A percentile compares a stretch with the other conserved stretches of the same genome.
These are phyloP conservation scores for Troglohyphantes excavatus DNA, from an alignment of 2,888 invertebrate species.

Conservation along the genomic window DNA sequence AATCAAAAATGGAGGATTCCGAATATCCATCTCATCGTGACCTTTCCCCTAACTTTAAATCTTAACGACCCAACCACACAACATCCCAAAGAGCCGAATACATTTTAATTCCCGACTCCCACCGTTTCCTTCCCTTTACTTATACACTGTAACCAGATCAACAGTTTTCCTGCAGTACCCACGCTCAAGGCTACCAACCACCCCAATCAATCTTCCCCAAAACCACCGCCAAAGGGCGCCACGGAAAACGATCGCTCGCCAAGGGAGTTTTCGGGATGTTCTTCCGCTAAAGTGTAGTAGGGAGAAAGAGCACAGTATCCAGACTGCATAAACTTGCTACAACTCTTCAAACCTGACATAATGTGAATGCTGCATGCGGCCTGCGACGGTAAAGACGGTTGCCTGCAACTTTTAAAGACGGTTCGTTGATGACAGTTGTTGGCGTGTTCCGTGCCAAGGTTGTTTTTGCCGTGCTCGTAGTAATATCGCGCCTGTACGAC, in stretches of 20 bases:
- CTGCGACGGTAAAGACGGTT: not conserved
- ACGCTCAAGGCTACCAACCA: not conserved
- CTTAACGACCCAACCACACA: not conserved
- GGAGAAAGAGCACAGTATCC: not conserved
- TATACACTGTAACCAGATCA: constrained; percentile 54
- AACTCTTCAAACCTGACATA: not conserved
- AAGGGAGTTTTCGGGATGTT: constrained; percentile 30
- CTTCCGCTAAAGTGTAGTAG: constrained; percentile 31
- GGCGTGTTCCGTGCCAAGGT: not conserved
- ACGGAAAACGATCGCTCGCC: constrained; percentile 1
- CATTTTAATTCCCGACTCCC: not conserved
- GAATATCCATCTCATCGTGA: too few species aligned
- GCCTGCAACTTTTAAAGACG: not conserved
- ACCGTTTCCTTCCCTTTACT: constrained; percentile 30
- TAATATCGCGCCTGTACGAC: constrained; percentile 6
- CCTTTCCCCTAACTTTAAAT: too few species aligned
- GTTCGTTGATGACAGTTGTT: not conserved
- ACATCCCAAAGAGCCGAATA: not conserved
- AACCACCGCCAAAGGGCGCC: constrained; percentile 27
- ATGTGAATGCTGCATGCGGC: not conserved
- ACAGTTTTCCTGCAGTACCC: constrained; percentile 43
- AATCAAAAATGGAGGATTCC: too few species aligned
- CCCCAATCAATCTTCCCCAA: not conserved
- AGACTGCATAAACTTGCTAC: not conserved
- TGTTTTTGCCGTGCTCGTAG: not conserved